Evolutionary conservation across 2,113 vertebrate species (phyloP).

Genomic region (Xiphias gladius): DNA sequence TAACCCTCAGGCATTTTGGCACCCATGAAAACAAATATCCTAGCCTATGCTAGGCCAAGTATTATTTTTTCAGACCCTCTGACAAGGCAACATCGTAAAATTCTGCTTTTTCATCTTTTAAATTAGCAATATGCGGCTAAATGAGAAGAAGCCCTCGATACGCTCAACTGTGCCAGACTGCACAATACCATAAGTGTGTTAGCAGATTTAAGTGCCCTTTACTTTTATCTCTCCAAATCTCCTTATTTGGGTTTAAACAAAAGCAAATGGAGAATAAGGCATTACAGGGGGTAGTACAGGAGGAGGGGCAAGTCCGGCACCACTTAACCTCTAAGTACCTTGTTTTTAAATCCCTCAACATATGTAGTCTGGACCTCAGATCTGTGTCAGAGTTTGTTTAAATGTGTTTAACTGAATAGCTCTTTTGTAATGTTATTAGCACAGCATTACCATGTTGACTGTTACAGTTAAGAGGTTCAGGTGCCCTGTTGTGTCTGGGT

Average conservation of each 20-base stretch:
- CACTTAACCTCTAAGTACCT: slow-evolving; percentile 78
- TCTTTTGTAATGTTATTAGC: slow-evolving; percentile 78
- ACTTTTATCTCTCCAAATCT: slow-evolving; percentile 83
- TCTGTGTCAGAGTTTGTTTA: slow-evolving; percentile 76
- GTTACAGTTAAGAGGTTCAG: slow-evolving; percentile 70
- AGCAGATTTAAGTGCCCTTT: slow-evolving; percentile 71
- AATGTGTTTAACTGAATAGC: slow-evolving; percentile 71
- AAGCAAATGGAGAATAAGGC: slow-evolving; percentile 69
- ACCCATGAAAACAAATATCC: background rate
- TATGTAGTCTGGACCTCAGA: slow-evolving; percentile 80
- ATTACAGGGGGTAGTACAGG: slow-evolving; percentile 42
- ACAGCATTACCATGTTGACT: slow-evolving; percentile 69
- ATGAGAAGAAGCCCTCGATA: slow-evolving; percentile 26
- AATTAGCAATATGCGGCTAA: slow-evolving; percentile 11
- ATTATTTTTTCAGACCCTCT: no score
- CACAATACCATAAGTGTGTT: slow-evolving; percentile 70
- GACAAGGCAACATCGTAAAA: background rate
- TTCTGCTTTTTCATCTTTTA: background rate
- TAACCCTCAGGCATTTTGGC: background rate
- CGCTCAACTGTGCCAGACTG: slow-evolving; percentile 52
- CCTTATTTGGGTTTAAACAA: slow-evolving; percentile 82
- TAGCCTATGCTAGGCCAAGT: no score
- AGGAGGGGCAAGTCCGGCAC: slow-evolving; percentile 13
- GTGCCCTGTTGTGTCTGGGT: slow-evolving; percentile 46
- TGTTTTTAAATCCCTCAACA: slow-evolving; percentile 81